A percentile compares a stretch with the other conserved stretches of the same genome.
phyloP scores from a whole-genome alignment of 1,140 invertebrate genomes.

The Bicyclus anynana region DNA sequence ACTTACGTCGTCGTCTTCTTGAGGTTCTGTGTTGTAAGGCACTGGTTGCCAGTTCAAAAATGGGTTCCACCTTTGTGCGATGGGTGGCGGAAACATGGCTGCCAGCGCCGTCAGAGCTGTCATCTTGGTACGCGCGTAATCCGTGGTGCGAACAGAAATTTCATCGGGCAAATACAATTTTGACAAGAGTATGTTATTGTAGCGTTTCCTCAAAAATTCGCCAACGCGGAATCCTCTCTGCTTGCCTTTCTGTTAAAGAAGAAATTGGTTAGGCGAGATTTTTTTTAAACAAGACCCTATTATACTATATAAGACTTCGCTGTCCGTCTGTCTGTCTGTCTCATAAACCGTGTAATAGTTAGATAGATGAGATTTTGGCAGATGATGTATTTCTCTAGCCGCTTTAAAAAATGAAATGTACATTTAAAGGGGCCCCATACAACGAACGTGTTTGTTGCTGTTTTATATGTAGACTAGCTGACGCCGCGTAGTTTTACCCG shows the following conservation, averaged over 20 bases:
- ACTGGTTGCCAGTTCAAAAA: constrained; percentile 78
- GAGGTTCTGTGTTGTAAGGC: constrained; percentile 67
- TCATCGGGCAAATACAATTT: constrained; percentile 66
- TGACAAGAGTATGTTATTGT: constrained; percentile 55
- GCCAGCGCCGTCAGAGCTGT: constrained; percentile 77
- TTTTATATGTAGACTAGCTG: too few relatives aligned
- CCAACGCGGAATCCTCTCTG: constrained; percentile 64
- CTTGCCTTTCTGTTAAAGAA: constrained; percentile 65
- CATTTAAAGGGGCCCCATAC: too few relatives aligned
- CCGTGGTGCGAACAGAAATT: constrained; percentile 75
- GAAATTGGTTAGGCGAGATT: neutral
- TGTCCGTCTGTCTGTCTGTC: too few relatives aligned
- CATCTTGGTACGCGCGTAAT: constrained; percentile 81
- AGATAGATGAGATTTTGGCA: too few relatives aligned
- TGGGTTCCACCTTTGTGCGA: constrained; percentile 70
- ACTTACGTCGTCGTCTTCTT: constrained; percentile 73
- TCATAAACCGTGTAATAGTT: too few relatives aligned
- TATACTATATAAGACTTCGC: neutral
- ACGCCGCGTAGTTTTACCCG: too few relatives aligned
- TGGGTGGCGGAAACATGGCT: constrained; percentile 75
- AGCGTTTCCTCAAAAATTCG: constrained; percentile 58
- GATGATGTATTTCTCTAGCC: too few relatives aligned
- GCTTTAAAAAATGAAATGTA: too few relatives aligned
- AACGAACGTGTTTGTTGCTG: too few relatives aligned
- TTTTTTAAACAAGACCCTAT: neutral